These are phyloP conservation scores for Nomada fucata DNA, from an alignment of 2,888 invertebrate genomes.

Conservation along the genomic window DNA sequence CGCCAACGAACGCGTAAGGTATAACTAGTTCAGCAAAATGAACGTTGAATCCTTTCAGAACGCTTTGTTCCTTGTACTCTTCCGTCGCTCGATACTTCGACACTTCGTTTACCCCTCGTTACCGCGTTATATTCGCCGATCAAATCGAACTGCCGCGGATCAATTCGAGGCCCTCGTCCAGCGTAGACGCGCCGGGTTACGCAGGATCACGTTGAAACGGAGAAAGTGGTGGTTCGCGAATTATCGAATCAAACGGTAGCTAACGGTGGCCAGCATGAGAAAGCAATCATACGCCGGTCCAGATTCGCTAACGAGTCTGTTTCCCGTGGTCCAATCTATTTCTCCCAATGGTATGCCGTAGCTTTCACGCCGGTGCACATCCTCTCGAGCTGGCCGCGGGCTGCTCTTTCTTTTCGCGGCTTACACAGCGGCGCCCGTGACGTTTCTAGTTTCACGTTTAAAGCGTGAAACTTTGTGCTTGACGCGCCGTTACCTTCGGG, in stretches of 20 bases:
- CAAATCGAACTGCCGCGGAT: neutral
- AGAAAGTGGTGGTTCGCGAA: slow-evolving; percentile 64
- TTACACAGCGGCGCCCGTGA: neutral
- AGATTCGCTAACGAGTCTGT: slow-evolving; percentile 54
- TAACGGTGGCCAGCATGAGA: slow-evolving; percentile 42
- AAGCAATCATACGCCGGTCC: slow-evolving; percentile 58
- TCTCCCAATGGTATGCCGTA: slow-evolving; percentile 36
- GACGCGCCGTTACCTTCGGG: neutral
- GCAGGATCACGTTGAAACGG: slow-evolving; percentile 42
- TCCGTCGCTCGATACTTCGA: too few species aligned
- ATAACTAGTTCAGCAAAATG: too few species aligned
- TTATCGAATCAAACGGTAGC: slow-evolving; percentile 56
- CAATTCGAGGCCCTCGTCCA: neutral
- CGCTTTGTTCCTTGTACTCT: too few species aligned
- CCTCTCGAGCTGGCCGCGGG: neutral
- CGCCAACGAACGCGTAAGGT: too few species aligned
- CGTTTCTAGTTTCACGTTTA: slow-evolving; percentile 3
- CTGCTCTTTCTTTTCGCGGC: slow-evolving; percentile 4
- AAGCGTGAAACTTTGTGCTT: neutral
- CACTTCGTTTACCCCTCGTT: too few species aligned
- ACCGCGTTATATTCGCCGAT: too few species aligned
- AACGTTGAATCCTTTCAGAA: too few species aligned
- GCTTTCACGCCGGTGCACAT: slow-evolving; percentile 46
- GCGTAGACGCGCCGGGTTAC: slow-evolving; percentile 7
- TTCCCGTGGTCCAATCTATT: slow-evolving; percentile 61